Conservation (phyloP, 2,888 invertebrate genomes). For the Caenorhabditis zanzibari region DNA sequence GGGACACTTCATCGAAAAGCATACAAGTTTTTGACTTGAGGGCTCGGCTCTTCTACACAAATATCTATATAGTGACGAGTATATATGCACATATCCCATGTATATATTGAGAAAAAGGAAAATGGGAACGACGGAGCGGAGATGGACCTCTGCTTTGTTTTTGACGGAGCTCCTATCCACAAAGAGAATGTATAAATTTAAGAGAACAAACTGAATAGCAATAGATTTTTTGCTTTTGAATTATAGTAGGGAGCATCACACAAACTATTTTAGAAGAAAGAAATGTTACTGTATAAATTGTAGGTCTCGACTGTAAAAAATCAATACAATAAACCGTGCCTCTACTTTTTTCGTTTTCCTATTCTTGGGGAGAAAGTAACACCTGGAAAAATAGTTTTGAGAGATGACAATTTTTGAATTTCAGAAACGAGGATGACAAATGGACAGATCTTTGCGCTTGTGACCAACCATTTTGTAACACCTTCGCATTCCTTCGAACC, state of each 20-base stretch:
- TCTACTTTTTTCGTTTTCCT: too few relatives aligned
- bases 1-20: slow-evolving; percentile 55
- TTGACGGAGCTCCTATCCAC: slow-evolving; percentile 44
- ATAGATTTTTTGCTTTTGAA: not conserved
- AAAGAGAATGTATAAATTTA: slow-evolving; percentile 50
- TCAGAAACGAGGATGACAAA: slow-evolving; percentile 70
- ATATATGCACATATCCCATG: slow-evolving; percentile 57
- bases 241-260: not conserved
- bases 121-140: slow-evolving; percentile 12
- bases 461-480: slow-evolving; percentile 82
- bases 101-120: slow-evolving; percentile 47
- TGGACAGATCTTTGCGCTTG: slow-evolving; percentile 83
- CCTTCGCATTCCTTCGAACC: slow-evolving; percentile 81
- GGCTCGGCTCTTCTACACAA: slow-evolving; percentile 25
- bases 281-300: not conserved
- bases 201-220: slow-evolving; percentile 9
- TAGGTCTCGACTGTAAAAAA: not conserved
- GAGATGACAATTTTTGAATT: too few relatives aligned
- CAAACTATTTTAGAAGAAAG: not conserved
- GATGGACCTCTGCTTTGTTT: slow-evolving; percentile 48
- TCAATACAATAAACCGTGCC: too few relatives aligned
- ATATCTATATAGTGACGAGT: slow-evolving; percentile 45
- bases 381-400: too few relatives aligned
- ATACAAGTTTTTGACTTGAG: slow-evolving; percentile 51
- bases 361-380: too few relatives aligned